A percentile compares a stretch with the other conserved stretches of the same genome.
Evolutionary conservation across 2,888 invertebrate species (phyloP).

Genomic region (Thecophora atra): DNA sequence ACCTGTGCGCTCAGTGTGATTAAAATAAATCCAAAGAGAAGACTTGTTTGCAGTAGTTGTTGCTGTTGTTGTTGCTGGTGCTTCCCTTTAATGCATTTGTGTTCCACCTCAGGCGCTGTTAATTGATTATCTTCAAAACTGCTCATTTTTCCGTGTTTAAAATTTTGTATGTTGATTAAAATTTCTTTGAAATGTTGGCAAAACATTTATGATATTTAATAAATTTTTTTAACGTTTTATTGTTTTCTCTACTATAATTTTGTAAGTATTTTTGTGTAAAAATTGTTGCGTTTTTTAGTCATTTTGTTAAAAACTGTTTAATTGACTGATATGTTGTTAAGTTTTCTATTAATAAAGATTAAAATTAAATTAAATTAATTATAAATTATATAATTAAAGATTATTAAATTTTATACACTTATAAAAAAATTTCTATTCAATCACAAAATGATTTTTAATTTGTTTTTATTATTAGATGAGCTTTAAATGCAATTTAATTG

Average conservation of each 20-base stretch:
- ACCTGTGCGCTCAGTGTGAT: constrained; percentile 48
- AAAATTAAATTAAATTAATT: too few species aligned
- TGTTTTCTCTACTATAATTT: background rate
- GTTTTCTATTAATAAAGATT: background rate
- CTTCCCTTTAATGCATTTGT: background rate
- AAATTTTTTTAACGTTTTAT: background rate
- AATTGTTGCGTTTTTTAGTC: constrained; percentile 28
- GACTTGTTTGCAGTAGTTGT: constrained; percentile 44
- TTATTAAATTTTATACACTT: too few species aligned
- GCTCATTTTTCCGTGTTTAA: background rate
- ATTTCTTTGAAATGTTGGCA: background rate
- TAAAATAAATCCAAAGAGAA: constrained; percentile 50
- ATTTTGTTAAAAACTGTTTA: constrained; percentile 44
- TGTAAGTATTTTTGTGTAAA: background rate
- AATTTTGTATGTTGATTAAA: constrained; percentile 5
- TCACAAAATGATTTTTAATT: too few species aligned
- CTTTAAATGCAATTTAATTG: too few species aligned
- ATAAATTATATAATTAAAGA: too few species aligned
- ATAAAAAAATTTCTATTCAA: too few species aligned
- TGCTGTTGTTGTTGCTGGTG: constrained; percentile 34
- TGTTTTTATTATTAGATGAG: too few species aligned
- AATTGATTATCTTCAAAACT: background rate
- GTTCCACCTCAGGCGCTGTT: background rate
- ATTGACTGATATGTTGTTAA: constrained; percentile 38
- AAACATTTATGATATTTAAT: background rate